A percentile compares a stretch with the other conserved stretches of the same genome.
These are phyloP conservation scores for Ptychochromis oligacanthus DNA, from an alignment of 2,113 vertebrate genomes.

Conservation along the genomic window DNA sequence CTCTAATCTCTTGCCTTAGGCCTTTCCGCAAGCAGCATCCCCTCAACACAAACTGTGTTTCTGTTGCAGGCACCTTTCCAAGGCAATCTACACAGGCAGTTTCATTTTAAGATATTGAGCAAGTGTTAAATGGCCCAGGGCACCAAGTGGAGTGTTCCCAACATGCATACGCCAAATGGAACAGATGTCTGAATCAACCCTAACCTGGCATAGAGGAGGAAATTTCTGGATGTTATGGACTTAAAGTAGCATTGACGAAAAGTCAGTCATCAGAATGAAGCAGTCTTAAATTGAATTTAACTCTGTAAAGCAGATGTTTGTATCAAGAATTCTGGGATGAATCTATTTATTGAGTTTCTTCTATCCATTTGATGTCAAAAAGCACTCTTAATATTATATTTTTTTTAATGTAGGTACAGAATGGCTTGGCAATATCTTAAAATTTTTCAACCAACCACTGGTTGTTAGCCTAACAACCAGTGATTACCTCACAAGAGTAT, in stretches of 20 bases:
- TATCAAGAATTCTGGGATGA: background rate
- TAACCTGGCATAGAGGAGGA: slow-evolving; percentile 46
- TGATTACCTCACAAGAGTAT: background rate
- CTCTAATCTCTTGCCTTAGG: slow-evolving; percentile 64
- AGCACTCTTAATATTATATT: background rate
- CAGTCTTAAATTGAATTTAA: slow-evolving; percentile 42
- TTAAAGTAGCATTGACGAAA: slow-evolving; percentile 47
- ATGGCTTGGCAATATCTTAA: background rate
- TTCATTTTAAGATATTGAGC: slow-evolving; percentile 71
- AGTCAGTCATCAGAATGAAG: slow-evolving; percentile 45
- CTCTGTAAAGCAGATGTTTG: background rate
- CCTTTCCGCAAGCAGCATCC: slow-evolving; percentile 47
- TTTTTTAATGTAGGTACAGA: background rate
- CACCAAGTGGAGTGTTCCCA: slow-evolving; percentile 47
- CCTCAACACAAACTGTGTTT: slow-evolving; percentile 52
- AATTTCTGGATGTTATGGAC: slow-evolving; percentile 37
- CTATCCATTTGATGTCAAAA: slow-evolving; percentile 6
- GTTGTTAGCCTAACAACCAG: background rate
- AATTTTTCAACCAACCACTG: too few relatives aligned
- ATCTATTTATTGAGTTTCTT: background rate
- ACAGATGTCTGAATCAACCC: slow-evolving; percentile 65
- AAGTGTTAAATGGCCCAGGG: slow-evolving; percentile 69
- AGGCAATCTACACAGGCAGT: slow-evolving; percentile 64
- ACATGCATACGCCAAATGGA: slow-evolving; percentile 59
- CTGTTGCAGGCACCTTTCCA: slow-evolving; percentile 63